These are phyloP conservation scores for Gastracanthus pulcherrimus DNA, from an alignment of 2,888 invertebrate genomes.

Conservation along the genomic window DNA sequence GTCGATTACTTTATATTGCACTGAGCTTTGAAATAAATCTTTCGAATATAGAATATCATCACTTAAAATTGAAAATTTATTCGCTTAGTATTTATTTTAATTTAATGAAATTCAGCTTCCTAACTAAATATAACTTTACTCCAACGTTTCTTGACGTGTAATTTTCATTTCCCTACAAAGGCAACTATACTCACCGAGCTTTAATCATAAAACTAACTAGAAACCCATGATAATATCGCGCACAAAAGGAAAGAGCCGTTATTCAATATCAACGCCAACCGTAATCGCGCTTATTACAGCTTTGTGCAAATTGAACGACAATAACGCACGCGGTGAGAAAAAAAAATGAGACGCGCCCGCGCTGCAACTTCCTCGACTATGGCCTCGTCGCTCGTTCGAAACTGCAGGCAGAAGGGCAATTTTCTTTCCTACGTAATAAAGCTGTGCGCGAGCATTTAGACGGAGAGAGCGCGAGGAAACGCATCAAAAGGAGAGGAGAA, in stretches of 20 bases:
- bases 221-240: not conserved
- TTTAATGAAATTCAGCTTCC: too few species aligned
- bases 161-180: not conserved
- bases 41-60: too few species aligned
- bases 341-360: too few species aligned
- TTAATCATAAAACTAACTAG: not conserved
- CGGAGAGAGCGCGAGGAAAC: not conserved
- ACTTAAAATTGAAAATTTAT: too few species aligned
- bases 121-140: too few species aligned
- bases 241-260: not conserved
- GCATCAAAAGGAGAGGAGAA: not conserved
- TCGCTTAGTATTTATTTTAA: too few species aligned
- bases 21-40: too few species aligned
- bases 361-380: not conserved
- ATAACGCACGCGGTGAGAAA: not conserved
- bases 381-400: not conserved
- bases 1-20: too few species aligned
- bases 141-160: too few species aligned
- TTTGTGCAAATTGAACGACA: conserved; percentile 1
- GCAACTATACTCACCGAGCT: not conserved
- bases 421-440: conserved; percentile 31
- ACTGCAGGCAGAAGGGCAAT: not conserved
- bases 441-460: not conserved
- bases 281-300: not conserved
- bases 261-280: not conserved